phyloP scores from a whole-genome alignment of 2,113 vertebrate species.

The Perca fluviatilis region DNA sequence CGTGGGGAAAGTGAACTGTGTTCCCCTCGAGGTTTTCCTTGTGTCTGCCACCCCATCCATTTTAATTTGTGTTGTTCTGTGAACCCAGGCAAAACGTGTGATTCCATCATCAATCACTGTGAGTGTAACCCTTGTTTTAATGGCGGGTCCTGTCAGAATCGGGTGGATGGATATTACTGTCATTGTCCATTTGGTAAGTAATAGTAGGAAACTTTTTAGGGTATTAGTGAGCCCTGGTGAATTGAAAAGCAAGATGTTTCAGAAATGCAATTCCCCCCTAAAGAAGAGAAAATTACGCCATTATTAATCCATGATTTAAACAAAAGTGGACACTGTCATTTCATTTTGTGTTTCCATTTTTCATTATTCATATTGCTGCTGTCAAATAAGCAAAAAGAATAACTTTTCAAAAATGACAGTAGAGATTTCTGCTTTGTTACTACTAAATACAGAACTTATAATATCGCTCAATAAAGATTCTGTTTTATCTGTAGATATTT shows the following conservation, averaged over 20 bases:
- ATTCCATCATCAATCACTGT: slow-evolving; percentile 96
- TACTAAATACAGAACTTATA: neutral
- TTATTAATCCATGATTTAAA: slow-evolving; percentile 36
- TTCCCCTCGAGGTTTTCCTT: slow-evolving; percentile 56
- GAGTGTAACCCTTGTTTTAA: slow-evolving; percentile 99
- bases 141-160: slow-evolving; percentile 95
- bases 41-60: slow-evolving; percentile 81
- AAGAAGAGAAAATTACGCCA: slow-evolving; percentile 32
- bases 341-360: slow-evolving; percentile 56
- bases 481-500: slow-evolving; percentile 54
- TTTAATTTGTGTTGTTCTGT: slow-evolving; percentile 87
- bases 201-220: slow-evolving; percentile 46
- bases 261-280: slow-evolving; percentile 10
- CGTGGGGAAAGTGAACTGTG: slow-evolving; percentile 54
- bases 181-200: slow-evolving; percentile 98
- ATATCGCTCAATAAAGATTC: slow-evolving; percentile 15
- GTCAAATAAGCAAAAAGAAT: slow-evolving; percentile 1
- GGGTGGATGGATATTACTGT: slow-evolving; percentile 94
- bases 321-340: slow-evolving; percentile 47
- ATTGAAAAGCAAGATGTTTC: slow-evolving; percentile 52
- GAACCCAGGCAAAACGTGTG: slow-evolving; percentile 94
- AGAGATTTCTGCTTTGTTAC: slow-evolving; percentile 17
- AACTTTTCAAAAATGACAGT: neutral
- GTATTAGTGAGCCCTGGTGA: neutral
- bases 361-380: slow-evolving; percentile 11